Percentiles rank a stretch among this genome's conserved stretches.
Conservation (phyloP, 2,888 invertebrate species). For the Bursaphelenchus okinawaensis region DNA sequence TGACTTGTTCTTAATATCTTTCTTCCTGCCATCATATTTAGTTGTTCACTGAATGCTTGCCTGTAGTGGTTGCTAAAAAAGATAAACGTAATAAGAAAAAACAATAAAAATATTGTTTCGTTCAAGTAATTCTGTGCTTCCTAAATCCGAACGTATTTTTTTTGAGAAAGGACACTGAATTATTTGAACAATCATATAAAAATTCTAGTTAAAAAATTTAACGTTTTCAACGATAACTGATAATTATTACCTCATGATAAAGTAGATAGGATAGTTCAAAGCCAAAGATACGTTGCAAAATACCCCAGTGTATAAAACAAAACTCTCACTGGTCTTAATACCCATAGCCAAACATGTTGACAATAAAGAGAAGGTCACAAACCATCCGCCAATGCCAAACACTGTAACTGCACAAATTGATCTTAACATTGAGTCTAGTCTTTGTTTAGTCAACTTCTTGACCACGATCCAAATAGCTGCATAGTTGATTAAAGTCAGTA, state of each 20-base stretch:
- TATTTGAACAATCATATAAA: too few relatives aligned
- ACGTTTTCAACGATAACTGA: too few relatives aligned
- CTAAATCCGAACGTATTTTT: too few relatives aligned
- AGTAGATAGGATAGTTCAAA: background rate
- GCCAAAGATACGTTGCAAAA: background rate
- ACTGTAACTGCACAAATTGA: background rate
- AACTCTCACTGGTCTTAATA: background rate
- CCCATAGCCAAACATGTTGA: background rate
- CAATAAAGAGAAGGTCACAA: background rate
- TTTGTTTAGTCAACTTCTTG: background rate
- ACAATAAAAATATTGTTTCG: too few relatives aligned
- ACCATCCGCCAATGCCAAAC: background rate
- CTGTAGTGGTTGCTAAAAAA: too few relatives aligned
- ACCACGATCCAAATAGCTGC: background rate
- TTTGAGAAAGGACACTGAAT: too few relatives aligned
- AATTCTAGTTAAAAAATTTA: too few relatives aligned
- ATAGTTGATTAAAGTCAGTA: background rate
- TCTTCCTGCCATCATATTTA: too few relatives aligned
- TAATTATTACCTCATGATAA: background rate
- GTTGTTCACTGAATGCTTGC: too few relatives aligned
- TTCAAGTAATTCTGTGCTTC: too few relatives aligned
- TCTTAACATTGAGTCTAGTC: background rate
- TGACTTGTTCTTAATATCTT: too few relatives aligned
- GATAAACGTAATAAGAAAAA: too few relatives aligned
- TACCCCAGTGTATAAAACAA: background rate